Evolutionary conservation across 2,113 vertebrate genomes (phyloP).

Genomic region (Romanogobio albipinnatus): DNA sequence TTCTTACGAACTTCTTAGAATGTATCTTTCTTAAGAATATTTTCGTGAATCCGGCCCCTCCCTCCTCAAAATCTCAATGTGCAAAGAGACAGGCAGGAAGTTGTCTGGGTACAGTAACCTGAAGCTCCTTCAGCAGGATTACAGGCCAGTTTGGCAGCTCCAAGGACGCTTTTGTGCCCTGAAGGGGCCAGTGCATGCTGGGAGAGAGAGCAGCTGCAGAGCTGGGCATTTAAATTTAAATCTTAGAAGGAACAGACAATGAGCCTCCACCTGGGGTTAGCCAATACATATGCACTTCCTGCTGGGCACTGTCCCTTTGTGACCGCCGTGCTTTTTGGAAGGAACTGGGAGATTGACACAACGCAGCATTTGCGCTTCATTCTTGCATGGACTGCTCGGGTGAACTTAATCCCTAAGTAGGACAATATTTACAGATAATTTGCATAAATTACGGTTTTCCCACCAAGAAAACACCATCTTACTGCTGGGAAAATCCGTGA

Average conservation of each 20-base stretch:
- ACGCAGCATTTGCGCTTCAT: background rate
- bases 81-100: slow-evolving; percentile 29
- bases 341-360: slow-evolving; percentile 23
- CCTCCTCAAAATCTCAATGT: background rate
- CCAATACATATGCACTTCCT: slow-evolving; percentile 55
- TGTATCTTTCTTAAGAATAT: background rate
- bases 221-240: slow-evolving; percentile 58
- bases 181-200: slow-evolving; percentile 54
- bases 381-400: background rate
- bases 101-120: slow-evolving; percentile 47
- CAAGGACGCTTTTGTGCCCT: slow-evolving; percentile 53
- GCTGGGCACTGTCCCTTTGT: slow-evolving; percentile 52
- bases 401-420: slow-evolving; percentile 18
- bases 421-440: slow-evolving; percentile 43
- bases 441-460: slow-evolving; percentile 21
- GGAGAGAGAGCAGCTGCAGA: slow-evolving; percentile 56
- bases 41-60: background rate
- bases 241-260: slow-evolving; percentile 51
- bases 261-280: slow-evolving; percentile 49
- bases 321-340: slow-evolving; percentile 17
- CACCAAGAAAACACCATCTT: background rate
- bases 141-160: slow-evolving; percentile 48
- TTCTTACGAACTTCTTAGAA: background rate
- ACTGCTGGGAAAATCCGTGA: background rate
- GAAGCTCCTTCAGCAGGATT: slow-evolving; percentile 42